A percentile compares a stretch with the other conserved stretches of the same genome.
Conservation (phyloP, 2,797 vertebrate species). For the Pristis pectinata region DNA sequence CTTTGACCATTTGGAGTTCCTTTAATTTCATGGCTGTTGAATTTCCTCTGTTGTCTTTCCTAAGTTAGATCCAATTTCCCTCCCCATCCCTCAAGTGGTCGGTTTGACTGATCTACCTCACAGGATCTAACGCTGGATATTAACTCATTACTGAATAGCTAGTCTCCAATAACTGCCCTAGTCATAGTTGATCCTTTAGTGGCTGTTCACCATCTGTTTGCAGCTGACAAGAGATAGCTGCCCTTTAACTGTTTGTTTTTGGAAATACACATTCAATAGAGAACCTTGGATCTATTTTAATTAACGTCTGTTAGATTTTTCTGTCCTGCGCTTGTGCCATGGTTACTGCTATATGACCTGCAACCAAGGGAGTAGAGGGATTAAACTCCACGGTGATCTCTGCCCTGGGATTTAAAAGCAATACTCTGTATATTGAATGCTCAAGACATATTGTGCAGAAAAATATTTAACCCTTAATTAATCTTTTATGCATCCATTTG, state of each 20-base stretch:
- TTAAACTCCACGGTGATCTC: constrained; percentile 24
- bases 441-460: neutral
- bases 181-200: neutral
- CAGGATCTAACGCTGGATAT: neutral
- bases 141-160: neutral
- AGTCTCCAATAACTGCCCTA: neutral
- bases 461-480: constrained; percentile 6
- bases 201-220: neutral
- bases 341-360: neutral
- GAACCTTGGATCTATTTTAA: constrained; percentile 16
- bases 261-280: neutral
- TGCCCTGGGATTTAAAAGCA: constrained; percentile 13
- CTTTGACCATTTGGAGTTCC: no score
- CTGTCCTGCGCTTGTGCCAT: neutral
- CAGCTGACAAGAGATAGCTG: neutral
- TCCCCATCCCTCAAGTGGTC: neutral
- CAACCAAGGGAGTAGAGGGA: neutral
- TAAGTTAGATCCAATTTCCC: neutral
- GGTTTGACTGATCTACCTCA: neutral
- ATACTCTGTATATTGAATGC: constrained; percentile 10
- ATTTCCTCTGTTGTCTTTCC: neutral
- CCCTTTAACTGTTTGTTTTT: neutral
- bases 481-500: neutral
- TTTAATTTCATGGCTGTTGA: neutral
- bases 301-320: constrained; percentile 4